Conservation (phyloP, 2,113 vertebrate species). For the Benitochromis conjunctus region DNA sequence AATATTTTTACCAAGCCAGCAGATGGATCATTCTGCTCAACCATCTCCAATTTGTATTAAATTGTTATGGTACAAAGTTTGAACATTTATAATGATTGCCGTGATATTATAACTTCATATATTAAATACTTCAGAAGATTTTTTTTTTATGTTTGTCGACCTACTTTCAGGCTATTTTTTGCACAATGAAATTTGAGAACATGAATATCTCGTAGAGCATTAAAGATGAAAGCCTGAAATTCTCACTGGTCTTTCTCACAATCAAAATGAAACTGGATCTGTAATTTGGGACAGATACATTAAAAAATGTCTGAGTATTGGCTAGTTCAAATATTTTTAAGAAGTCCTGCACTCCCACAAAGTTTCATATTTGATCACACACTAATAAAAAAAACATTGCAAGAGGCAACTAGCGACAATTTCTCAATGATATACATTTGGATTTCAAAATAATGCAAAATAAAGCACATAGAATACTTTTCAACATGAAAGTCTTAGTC, state of each 20-base stretch:
- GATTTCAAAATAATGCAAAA: too few relatives aligned
- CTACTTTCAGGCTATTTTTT: neutral
- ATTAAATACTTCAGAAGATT: neutral
- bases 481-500: too few relatives aligned
- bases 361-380: neutral
- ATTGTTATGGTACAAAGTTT: neutral
- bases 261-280: neutral
- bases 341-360: neutral
- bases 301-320: neutral
- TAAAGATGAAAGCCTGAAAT: neutral
- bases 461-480: too few relatives aligned
- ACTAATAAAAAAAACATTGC: neutral
- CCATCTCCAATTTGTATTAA: neutral
- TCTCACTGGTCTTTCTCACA: neutral
- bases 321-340: neutral
- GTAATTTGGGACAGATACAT: neutral
- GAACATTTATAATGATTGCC: fast-evolving
- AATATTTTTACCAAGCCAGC: neutral
- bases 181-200: fast-evolving
- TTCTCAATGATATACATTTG: too few relatives aligned
- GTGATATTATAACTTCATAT: fast-evolving
- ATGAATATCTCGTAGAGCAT: neutral
- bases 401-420: too few relatives aligned
- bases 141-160: neutral
- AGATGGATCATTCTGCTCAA: neutral